Conservation (phyloP, 2,113 vertebrate species). For the Nannospalax galili region DNA sequence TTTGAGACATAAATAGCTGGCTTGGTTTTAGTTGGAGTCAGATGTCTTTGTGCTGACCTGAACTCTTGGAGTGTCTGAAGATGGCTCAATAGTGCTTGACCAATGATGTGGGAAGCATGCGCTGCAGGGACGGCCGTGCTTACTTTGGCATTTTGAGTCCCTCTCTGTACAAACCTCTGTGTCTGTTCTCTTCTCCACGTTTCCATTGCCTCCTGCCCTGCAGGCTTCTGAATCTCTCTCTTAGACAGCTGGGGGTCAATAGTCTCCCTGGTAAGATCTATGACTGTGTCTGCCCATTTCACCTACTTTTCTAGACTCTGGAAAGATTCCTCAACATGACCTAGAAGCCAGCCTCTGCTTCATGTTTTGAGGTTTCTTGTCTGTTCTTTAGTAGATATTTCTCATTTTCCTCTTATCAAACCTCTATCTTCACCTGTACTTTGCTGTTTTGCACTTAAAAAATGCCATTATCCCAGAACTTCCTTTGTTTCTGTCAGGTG, state of each 20-base stretch:
- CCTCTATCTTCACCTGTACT: not conserved
- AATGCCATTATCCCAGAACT: not conserved
- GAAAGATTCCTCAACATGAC: not conserved
- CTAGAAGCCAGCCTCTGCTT: not conserved
- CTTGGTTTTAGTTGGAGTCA: conserved; percentile 65
- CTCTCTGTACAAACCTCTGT: not conserved
- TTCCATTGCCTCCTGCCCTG: not conserved
- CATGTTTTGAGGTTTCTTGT: not conserved
- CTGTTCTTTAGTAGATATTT: not conserved
- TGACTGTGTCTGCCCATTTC: not conserved
- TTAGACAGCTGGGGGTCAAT: not conserved
- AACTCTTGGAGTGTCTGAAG: conserved; percentile 27
- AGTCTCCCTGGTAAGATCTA: not conserved
- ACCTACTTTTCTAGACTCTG: not conserved
- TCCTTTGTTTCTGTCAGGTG: not conserved
- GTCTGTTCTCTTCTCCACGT: not conserved
- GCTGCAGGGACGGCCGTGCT: not conserved
- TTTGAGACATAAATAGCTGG: conserved; percentile 59
- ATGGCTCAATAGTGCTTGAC: conserved; percentile 10
- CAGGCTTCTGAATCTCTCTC: not conserved
- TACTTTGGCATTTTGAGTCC: conserved; percentile 43
- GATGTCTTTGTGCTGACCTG: conserved; percentile 51
- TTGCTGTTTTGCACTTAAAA: not conserved
- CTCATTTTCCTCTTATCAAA: not conserved
- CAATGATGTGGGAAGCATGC: not conserved